These are phyloP conservation scores for Parochlus steinenii DNA, from an alignment of 2,888 invertebrate genomes.

Conservation along the genomic window DNA sequence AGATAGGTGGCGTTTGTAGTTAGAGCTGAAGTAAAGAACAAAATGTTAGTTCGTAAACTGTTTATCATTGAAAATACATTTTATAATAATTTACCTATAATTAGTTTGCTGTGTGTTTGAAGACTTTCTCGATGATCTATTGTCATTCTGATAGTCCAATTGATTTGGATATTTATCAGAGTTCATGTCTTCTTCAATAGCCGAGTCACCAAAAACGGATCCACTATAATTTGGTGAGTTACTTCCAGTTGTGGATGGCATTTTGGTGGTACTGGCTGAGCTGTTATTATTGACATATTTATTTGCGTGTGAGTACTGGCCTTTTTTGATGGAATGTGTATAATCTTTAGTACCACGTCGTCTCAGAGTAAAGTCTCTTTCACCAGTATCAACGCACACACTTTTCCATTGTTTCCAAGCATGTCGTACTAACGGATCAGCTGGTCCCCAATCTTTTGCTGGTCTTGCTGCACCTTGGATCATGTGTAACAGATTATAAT, in stretches of 20 bases:
- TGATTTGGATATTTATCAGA: conserved; percentile 29
- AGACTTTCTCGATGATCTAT: conserved; percentile 9
- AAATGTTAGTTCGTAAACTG: no score
- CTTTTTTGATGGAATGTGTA: conserved; percentile 30
- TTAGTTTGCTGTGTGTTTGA: no score
- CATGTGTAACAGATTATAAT: conserved; percentile 31
- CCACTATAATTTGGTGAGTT: conserved; percentile 31
- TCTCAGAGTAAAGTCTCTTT: conserved; percentile 28
- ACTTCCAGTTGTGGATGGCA: conserved; percentile 27
- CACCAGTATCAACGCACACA: conserved; percentile 30
- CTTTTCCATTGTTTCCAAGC: conserved; percentile 32
- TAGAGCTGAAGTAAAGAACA: no score
- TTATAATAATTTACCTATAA: no score
- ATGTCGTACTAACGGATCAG: conserved; percentile 29
- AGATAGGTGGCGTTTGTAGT: no score
- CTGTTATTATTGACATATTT: no score
- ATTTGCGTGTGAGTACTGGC: conserved; percentile 26
- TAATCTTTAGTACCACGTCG: conserved; percentile 30
- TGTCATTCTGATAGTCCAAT: conserved; percentile 23
- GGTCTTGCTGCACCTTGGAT: conserved; percentile 30
- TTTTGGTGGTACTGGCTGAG: conserved; percentile 23
- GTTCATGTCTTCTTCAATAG: conserved; percentile 31
- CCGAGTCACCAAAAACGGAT: conserved; percentile 31
- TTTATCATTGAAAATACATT: no score
- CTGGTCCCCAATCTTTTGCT: conserved; percentile 32